phyloP scores from a whole-genome alignment of 2,797 vertebrate species.

The Serranus cabrilla region DNA sequence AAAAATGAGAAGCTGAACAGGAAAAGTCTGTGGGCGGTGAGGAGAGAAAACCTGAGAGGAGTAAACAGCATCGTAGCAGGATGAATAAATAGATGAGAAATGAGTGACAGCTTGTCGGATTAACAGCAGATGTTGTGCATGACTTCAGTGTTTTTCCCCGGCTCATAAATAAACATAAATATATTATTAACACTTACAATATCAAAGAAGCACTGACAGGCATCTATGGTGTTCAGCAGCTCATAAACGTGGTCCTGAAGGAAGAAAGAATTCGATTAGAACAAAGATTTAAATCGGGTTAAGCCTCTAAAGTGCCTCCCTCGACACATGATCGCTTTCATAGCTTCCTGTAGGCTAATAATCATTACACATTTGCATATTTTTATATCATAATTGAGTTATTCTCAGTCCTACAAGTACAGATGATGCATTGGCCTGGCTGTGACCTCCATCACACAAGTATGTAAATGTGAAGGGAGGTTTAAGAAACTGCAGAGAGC shows the following conservation, averaged over 20 bases:
- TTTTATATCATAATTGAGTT: constrained; percentile 22
- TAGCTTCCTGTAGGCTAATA: constrained; percentile 9
- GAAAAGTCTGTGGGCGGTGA: background rate
- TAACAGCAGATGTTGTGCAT: constrained; percentile 2
- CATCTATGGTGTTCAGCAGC: constrained; percentile 94
- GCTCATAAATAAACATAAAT: background rate
- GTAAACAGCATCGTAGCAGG: background rate
- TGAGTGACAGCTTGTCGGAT: constrained; percentile 11
- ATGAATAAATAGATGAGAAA: background rate
- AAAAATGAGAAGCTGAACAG: constrained; percentile 14
- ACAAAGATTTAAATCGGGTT: background rate
- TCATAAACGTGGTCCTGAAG: constrained; percentile 95
- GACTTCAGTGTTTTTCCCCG: background rate
- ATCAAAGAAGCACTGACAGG: constrained; percentile 93
- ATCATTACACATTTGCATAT: constrained; percentile 6
- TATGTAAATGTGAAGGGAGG: constrained; percentile 30
- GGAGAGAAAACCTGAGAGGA: background rate
- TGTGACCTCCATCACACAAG: constrained; percentile 44
- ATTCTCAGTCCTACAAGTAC: constrained; percentile 32
- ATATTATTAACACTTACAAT: constrained; percentile 87
- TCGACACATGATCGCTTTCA: constrained; percentile 12
- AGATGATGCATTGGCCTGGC: constrained; percentile 24
- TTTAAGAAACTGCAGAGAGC: constrained; percentile 22
- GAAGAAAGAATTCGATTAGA: constrained; percentile 16
- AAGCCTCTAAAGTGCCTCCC: background rate